These are phyloP conservation scores for Neodiprion virginianus DNA, from an alignment of 1,140 invertebrate species.

Conservation along the genomic window DNA sequence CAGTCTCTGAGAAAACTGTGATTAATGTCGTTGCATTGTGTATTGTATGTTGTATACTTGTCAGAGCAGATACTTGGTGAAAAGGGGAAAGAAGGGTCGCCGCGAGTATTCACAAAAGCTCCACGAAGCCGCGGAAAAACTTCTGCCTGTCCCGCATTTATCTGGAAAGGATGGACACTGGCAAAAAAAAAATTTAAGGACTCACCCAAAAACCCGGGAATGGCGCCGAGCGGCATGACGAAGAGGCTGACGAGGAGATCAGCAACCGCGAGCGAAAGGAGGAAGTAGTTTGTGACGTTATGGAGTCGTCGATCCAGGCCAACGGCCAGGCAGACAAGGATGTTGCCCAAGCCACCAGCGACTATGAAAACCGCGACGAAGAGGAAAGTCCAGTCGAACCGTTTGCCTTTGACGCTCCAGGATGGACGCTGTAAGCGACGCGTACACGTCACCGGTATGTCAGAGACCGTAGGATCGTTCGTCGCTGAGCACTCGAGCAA, in stretches of 20 bases:
- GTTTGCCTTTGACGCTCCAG: conserved; percentile 26
- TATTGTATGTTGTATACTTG: too few relatives aligned
- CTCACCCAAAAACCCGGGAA: conserved; percentile 86
- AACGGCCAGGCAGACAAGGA: conserved; percentile 90
- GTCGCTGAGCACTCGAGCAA: conserved; percentile 40
- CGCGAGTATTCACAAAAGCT: too few relatives aligned
- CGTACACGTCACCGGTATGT: conserved; percentile 38
- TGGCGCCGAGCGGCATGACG: conserved; percentile 89
- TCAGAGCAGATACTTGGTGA: too few relatives aligned
- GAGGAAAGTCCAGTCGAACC: conserved; percentile 76
- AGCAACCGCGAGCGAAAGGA: conserved; percentile 90
- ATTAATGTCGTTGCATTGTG: too few relatives aligned
- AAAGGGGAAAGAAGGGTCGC: too few relatives aligned
- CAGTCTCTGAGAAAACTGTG: too few relatives aligned
- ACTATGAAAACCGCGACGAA: conserved; percentile 83
- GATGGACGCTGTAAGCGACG: conserved; percentile 24
- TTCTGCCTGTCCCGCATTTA: too few relatives aligned
- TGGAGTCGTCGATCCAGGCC: conserved; percentile 84
- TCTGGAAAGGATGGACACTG: too few relatives aligned
- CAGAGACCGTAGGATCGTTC: conserved; percentile 29
- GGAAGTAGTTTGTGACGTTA: conserved; percentile 95
- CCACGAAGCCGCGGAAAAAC: too few relatives aligned
- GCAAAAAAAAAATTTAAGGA: conserved; percentile 22
- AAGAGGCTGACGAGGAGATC: conserved; percentile 90
- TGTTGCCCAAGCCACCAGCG: conserved; percentile 89